Conservation (phyloP, 2,888 invertebrate species). For the Galerucella pusilla region DNA sequence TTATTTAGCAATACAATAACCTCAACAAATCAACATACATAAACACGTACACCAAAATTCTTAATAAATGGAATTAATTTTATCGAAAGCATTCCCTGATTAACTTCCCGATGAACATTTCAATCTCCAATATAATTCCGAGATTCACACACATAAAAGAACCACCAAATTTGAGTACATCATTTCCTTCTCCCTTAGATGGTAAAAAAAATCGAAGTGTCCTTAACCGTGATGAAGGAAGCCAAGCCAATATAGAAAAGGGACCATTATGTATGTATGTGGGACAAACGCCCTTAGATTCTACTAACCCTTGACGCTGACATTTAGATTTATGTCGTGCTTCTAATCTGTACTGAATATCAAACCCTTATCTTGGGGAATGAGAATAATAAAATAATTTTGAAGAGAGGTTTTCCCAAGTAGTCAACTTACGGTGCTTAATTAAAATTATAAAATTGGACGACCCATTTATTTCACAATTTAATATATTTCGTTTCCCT, state of each 20-base stretch:
- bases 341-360: conserved; percentile 1
- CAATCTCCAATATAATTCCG: not conserved
- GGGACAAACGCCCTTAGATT: conserved; percentile 9
- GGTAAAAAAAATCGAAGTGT: conserved; percentile 10
- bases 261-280: conserved; percentile 9
- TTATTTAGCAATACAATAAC: too few species aligned
- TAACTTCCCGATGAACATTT: not conserved
- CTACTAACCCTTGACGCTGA: conserved; percentile 1
- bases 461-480: too few species aligned
- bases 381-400: not conserved
- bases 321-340: conserved; percentile 9
- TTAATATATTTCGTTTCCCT: too few species aligned
- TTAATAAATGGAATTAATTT: too few species aligned
- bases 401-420: not conserved
- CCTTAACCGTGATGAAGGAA: conserved; percentile 5
- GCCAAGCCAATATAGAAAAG: conserved; percentile 3
- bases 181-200: not conserved
- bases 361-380: not conserved
- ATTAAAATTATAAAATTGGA: too few species aligned
- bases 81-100: too few species aligned
- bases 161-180: conserved; percentile 14
- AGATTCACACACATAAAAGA: conserved; percentile 6
- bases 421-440: not conserved
- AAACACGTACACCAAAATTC: too few species aligned
- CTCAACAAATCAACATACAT: too few species aligned